phyloP scores from a whole-genome alignment of 2,888 invertebrate genomes.

The Desoria tigrina region DNA sequence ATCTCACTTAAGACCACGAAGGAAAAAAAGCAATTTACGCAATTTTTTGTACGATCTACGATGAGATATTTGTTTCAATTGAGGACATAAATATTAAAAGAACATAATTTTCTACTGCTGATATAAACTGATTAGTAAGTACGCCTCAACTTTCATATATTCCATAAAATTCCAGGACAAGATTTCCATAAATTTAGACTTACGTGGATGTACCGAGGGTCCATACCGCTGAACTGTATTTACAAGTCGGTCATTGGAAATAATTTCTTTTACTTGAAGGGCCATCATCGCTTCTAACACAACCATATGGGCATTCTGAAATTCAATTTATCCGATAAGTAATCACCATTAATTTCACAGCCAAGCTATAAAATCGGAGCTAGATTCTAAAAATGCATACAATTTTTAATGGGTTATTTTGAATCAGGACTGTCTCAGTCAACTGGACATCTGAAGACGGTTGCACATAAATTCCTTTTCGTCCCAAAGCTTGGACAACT shows the following conservation, averaged over 20 bases:
- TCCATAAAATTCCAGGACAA: too few relatives aligned
- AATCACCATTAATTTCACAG: too few relatives aligned
- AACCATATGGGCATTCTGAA: conserved; percentile 91
- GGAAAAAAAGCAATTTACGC: too few relatives aligned
- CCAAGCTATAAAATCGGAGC: too few relatives aligned
- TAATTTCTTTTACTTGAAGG: conserved; percentile 88
- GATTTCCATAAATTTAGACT: conserved; percentile 20
- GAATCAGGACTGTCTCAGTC: conserved; percentile 92
- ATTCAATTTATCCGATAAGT: not conserved
- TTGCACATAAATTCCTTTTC: conserved; percentile 84
- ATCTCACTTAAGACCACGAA: too few relatives aligned
- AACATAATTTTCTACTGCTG: conserved; percentile 7
- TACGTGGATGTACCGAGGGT: conserved; percentile 51
- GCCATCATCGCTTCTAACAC: conserved; percentile 94
- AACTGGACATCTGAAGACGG: conserved; percentile 83
- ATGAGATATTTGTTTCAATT: too few relatives aligned
- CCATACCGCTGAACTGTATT: conserved; percentile 78
- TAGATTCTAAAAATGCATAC: conserved; percentile 61
- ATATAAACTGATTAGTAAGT: too few relatives aligned
- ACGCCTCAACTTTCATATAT: too few relatives aligned
- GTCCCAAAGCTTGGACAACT: conserved; percentile 86
- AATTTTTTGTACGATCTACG: too few relatives aligned
- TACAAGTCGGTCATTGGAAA: conserved; percentile 80
- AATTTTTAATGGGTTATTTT: conserved; percentile 91
- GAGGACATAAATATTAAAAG: too few relatives aligned